phyloP scores from a whole-genome alignment of 2,113 vertebrate species.

The Nicator chloris region DNA sequence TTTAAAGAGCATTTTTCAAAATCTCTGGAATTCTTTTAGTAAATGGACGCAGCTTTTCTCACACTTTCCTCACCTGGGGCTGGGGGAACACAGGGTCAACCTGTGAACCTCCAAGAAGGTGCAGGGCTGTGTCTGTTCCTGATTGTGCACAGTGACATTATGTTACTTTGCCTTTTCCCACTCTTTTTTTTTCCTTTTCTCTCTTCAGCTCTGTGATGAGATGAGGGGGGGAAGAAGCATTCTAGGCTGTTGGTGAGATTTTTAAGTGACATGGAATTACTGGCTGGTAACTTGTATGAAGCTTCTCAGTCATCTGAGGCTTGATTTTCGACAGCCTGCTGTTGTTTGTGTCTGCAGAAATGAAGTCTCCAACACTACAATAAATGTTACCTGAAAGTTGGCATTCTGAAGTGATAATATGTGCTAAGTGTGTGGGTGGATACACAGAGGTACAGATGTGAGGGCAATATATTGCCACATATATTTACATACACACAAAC shows the following conservation, averaged over 20 bases:
- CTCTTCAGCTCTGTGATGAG: not conserved
- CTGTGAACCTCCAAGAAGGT: too few species aligned
- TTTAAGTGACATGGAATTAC: not conserved
- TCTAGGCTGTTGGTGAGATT: not conserved
- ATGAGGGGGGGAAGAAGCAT: fast-evolving
- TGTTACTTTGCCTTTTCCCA: not conserved
- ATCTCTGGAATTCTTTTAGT: not conserved
- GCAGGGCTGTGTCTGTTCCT: not conserved
- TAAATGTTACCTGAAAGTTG: not conserved
- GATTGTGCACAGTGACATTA: fast-evolving
- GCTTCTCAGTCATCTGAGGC: not conserved
- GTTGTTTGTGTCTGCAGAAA: not conserved
- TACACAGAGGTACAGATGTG: not conserved
- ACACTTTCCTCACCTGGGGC: not conserved
- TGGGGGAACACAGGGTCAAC: fast-evolving
- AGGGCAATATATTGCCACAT: not conserved
- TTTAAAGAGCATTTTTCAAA: not conserved
- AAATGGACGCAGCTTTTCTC: not conserved
- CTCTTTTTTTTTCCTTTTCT: not conserved
- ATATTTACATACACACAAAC: not conserved
- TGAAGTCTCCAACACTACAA: not conserved
- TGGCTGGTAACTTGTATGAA: not conserved
- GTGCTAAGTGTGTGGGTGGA: not conserved
- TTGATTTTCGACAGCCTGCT: not conserved
- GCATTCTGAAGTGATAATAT: not conserved